phyloP scores from a whole-genome alignment of 2,113 vertebrate species.

The Ahaetulla prasina region DNA sequence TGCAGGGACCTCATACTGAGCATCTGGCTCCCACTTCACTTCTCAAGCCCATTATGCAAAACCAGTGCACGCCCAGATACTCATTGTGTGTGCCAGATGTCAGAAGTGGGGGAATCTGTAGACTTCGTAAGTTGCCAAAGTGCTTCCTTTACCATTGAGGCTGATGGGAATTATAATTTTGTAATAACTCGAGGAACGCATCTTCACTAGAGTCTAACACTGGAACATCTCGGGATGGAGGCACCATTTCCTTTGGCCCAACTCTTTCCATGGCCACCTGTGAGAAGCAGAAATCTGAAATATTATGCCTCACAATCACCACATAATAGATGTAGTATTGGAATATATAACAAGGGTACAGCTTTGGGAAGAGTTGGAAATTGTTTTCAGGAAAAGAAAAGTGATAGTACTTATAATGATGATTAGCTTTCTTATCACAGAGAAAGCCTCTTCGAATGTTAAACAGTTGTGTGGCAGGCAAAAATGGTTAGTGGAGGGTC shows the following conservation, averaged over 20 bases:
- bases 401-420: not conserved
- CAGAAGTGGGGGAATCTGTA: not conserved
- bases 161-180: not conserved
- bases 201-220: not conserved
- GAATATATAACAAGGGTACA: not conserved
- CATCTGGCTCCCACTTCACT: constrained; percentile 11
- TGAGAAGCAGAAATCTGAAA: not conserved
- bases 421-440: not conserved
- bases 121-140: not conserved
- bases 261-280: not conserved
- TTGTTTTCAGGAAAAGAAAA: not conserved
- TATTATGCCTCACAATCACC: not conserved
- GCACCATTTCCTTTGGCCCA: not conserved
- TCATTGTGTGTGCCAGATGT: not conserved
- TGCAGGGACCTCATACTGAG: constrained; percentile 21
- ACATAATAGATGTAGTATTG: not conserved
- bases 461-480: not conserved
- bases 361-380: no score
- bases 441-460: not conserved
- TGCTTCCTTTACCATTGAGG: not conserved
- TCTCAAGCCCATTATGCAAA: not conserved
- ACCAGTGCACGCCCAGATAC: not conserved
- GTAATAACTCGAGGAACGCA: not conserved
- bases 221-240: not conserved
- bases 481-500: not conserved